Conservation (phyloP, 2,888 invertebrate genomes). For the Oscheius myriophilus region DNA sequence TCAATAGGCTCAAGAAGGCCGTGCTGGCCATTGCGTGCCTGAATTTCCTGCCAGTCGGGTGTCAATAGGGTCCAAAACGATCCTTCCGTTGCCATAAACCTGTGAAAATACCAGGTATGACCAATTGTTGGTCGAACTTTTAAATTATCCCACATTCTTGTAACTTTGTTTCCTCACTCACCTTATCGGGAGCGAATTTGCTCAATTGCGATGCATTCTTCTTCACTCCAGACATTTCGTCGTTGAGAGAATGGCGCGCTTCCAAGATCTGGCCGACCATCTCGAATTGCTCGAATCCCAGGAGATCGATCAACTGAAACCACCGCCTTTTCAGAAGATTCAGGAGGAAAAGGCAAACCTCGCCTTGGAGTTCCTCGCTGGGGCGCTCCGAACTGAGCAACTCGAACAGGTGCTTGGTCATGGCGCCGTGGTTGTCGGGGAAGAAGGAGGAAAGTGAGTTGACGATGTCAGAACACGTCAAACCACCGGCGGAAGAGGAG, state of each 20-base stretch:
- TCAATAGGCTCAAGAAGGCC: no score
- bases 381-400: slow-evolving; percentile 26
- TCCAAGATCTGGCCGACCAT: slow-evolving; percentile 79
- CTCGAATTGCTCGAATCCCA: slow-evolving; percentile 87
- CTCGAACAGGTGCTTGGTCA: slow-evolving; percentile 33
- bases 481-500: not conserved
- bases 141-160: not conserved
- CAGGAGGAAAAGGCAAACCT: slow-evolving; percentile 34
- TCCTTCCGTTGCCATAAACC: no score
- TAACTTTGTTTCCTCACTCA: slow-evolving; percentile 25
- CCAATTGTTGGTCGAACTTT: slow-evolving; percentile 13
- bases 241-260: slow-evolving; percentile 73
- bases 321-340: no score
- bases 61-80: no score
- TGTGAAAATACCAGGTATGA: no score
- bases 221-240: slow-evolving; percentile 37
- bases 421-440: slow-evolving; percentile 15
- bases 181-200: slow-evolving; percentile 21
- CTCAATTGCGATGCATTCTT: not conserved
- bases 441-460: slow-evolving; percentile 17
- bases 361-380: slow-evolving; percentile 50
- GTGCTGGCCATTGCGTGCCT: no score
- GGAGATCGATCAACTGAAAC: slow-evolving; percentile 82
- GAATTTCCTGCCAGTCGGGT: no score
- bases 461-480: slow-evolving; percentile 11